Percentiles rank a stretch among this genome's conserved stretches.
These are phyloP conservation scores for Ceyx melanurus DNA, from an alignment of 2,113 vertebrate species.

Conservation along the genomic window DNA sequence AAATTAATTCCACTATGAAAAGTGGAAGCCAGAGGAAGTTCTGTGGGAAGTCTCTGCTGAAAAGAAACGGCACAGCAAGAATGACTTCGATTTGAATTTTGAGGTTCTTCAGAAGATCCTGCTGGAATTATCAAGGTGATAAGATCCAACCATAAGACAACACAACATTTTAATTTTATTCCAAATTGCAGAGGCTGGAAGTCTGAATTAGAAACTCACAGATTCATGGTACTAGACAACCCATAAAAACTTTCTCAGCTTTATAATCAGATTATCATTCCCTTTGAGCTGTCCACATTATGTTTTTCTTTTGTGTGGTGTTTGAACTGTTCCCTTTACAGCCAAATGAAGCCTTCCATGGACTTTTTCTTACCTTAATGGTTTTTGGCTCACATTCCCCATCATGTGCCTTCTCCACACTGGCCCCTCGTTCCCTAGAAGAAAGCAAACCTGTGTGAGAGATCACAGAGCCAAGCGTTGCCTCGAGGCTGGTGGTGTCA, in stretches of 20 bases:
- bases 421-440: neutral
- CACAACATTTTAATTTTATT: neutral
- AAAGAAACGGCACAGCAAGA: neutral
- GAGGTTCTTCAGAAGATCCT: neutral
- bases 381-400: neutral
- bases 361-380: neutral
- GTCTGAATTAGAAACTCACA: neutral
- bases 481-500: rapidly evolving
- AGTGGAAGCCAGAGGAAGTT: neutral
- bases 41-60: neutral
- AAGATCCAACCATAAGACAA: neutral
- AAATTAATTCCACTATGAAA: neutral
- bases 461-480: neutral
- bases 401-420: neutral
- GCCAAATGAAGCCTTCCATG: neutral
- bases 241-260: neutral
- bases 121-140: neutral
- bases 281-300: neutral
- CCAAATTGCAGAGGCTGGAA: neutral
- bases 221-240: neutral
- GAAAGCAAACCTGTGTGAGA: neutral
- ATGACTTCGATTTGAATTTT: neutral
- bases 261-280: neutral
- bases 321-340: neutral
- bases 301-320: neutral